Base-by-base conservation (phyloP, 53 echinoderm and acorn worm species). In the Glandiceps talaboti region DNA sequence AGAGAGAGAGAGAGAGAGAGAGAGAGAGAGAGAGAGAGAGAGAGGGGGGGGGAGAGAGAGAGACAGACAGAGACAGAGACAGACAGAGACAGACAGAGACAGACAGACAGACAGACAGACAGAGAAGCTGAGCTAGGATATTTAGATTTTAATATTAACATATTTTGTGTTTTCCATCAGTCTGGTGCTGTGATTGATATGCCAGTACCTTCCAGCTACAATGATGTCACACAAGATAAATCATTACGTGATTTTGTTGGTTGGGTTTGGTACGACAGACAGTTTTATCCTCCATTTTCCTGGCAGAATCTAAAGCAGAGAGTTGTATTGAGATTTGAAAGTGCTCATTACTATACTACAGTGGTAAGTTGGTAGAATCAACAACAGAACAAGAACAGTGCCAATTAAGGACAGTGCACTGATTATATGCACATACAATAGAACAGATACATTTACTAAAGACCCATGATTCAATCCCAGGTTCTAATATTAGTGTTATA, bases 201-300 rank as follows among this genome's bases (percentile, higher is more conserved):
- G 96, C 96, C 96, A 29, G 96, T 95, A 10, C 96, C 96, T 14
- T 86, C 88, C 73, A 95, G 96, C 82, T 95, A 86, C 80, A 95
- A 95, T 32, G 96, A 93, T 79, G 83, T 92, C 85, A 95, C 96
- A 1, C 96, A 95, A 81, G 85, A 87, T 32, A 79, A 80, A 33
- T 78, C 79, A 29, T 83, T 92, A 28, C 79, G 92, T 33, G 90
- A 90, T 29, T 95, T 95, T 86, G 88, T 95, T 0, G 96, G 96
- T 0, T 92, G 92, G 96, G 94, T 86, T 1, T 94, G 94, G 92
- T 92, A 92, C 29, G 96, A 92, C 30, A 88, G 83, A 75, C 88
- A 95, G 74, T 95, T 95, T 79, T 88, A 85, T 81, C 82, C 90
- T 30, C 96, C 96, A 20, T 31, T 28, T 25, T 76, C 85, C 27